A percentile compares a stretch with the other conserved stretches of the same genome.
Conservation (phyloP, 2,797 vertebrate species). For the Bradypodion ventrale region DNA sequence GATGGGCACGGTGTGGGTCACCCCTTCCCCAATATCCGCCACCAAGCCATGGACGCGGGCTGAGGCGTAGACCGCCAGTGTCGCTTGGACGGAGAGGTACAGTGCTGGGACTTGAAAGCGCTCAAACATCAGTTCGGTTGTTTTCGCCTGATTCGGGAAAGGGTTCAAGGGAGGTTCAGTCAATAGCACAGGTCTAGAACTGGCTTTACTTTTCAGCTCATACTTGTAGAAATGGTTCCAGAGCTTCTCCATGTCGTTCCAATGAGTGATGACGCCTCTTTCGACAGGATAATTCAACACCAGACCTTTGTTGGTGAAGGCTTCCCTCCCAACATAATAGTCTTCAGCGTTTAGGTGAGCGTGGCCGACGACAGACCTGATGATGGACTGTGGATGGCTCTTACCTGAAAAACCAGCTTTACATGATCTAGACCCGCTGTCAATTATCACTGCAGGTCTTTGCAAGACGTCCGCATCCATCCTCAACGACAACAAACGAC, state of each 20-base stretch:
- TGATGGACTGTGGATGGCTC: conserved; percentile 47
- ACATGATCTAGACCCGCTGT: conserved; percentile 69
- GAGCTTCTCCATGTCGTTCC: conserved; percentile 63
- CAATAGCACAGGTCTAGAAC: conserved; percentile 52
- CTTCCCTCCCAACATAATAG: conserved; percentile 51
- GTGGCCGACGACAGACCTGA: conserved; percentile 56
- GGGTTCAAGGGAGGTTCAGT: conserved; percentile 67
- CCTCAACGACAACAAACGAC: conserved; percentile 32
- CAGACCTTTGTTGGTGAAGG: conserved; percentile 19
- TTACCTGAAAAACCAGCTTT: conserved; percentile 69
- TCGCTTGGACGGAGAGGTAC: conserved; percentile 68
- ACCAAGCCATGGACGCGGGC: conserved; percentile 66
- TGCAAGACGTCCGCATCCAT: not conserved
- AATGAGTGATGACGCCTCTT: conserved; percentile 53
- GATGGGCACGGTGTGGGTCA: conserved; percentile 67
- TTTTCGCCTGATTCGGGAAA: conserved; percentile 54
- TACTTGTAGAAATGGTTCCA: conserved; percentile 64
- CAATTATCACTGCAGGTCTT: conserved; percentile 60
- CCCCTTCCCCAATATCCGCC: conserved; percentile 62
- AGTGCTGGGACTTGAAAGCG: conserved; percentile 60
- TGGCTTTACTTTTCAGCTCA: conserved; percentile 61
- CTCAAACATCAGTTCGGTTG: conserved; percentile 68
- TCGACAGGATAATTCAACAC: conserved; percentile 48
- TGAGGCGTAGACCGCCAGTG: conserved; percentile 64
- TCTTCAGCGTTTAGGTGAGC: conserved; percentile 9